Percentiles rank a stretch among this genome's conserved stretches.
These are phyloP conservation scores for Eupristina koningsbergeri DNA, from an alignment of 1,140 invertebrate genomes.

Conservation along the genomic window DNA sequence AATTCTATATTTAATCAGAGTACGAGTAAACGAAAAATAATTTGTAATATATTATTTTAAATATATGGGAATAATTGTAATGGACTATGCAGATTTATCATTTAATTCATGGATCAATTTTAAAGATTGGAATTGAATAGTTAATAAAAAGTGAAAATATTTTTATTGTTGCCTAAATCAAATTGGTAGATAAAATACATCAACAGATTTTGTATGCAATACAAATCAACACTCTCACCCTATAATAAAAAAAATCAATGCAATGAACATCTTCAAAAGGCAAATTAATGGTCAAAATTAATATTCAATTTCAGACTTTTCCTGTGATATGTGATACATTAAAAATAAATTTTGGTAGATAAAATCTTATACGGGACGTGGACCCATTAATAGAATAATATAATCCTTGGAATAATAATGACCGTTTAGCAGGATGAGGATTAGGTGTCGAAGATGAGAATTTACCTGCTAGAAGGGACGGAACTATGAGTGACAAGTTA, in stretches of 20 bases:
- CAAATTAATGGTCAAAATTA: neutral
- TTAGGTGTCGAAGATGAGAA: neutral
- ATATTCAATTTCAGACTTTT: neutral
- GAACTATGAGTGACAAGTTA: neutral
- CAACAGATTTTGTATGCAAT: too few relatives aligned
- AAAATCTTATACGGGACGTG: neutral
- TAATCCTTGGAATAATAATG: neutral
- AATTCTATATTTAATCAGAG: neutral
- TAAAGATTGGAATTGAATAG: neutral
- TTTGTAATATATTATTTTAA: slow-evolving; percentile 21
- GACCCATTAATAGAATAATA: neutral
- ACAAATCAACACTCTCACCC: too few relatives aligned
- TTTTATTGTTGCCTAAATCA: too few relatives aligned
- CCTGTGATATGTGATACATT: neutral
- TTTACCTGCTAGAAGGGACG: neutral
- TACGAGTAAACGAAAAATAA: neutral
- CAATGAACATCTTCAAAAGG: neutral
- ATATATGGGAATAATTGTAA: slow-evolving; percentile 5
- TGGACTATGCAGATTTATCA: neutral
- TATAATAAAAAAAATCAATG: too few relatives aligned
- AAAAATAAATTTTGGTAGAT: neutral
- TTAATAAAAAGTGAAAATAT: neutral
- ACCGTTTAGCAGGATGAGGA: neutral
- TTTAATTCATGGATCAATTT: neutral
- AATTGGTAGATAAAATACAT: too few relatives aligned